phyloP scores from a whole-genome alignment of 1,140 invertebrate species.

The Microplitis demolitor region DNA sequence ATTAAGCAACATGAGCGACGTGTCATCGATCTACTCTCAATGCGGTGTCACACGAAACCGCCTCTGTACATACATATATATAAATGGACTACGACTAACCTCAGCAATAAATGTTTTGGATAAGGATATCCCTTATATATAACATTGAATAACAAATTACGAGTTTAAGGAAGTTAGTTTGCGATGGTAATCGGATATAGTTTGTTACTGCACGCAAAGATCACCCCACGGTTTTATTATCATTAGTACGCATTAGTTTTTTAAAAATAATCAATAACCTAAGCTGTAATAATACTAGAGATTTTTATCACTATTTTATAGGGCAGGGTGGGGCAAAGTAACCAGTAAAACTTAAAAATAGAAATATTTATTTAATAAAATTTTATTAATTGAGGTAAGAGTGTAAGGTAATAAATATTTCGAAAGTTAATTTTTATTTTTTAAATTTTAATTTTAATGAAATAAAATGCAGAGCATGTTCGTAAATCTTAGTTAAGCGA shows the following conservation, averaged over 20 bases:
- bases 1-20: background rate
- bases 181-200: slow-evolving; percentile 8
- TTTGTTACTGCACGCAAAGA: slow-evolving; percentile 9
- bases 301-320: no score
- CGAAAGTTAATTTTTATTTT: background rate
- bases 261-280: background rate
- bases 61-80: background rate
- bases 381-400: background rate
- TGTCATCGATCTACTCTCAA: slow-evolving; percentile 9
- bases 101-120: background rate
- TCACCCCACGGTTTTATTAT: background rate
- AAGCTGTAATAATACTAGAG: background rate
- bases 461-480: background rate
- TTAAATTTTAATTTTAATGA: background rate
- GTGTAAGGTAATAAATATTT: background rate
- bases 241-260: background rate
- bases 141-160: background rate
- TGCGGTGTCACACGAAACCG: background rate
- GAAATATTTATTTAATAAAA: no score
- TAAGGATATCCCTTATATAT: slow-evolving; percentile 15
- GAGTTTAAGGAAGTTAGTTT: background rate
- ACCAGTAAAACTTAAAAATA: no score
- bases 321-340: no score
- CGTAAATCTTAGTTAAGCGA: slow-evolving; percentile 11
- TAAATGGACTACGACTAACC: background rate